Base-by-base conservation (phyloP, 2,797 vertebrate species). In the Spinibarbus caldwelli region DNA sequence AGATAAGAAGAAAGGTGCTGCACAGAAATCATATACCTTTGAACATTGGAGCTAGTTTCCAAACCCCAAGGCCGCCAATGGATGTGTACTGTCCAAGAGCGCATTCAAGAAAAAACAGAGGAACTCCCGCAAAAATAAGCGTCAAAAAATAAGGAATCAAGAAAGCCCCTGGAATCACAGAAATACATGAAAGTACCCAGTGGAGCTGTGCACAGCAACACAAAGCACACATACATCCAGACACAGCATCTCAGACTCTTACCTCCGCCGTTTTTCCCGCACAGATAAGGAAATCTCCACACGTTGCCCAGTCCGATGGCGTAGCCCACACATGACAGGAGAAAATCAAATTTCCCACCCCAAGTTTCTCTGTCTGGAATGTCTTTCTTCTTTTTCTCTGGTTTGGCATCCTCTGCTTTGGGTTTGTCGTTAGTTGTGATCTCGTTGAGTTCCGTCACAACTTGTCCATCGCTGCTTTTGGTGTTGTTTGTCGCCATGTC, bases 131-230 rank as follows among this genome's bases (percentile, higher is more conserved):
- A 92, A 99, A 99, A 95, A 99, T 96, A 87, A 99, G 96, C 15
- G 98, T 99, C 94, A 99, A 95, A 94, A 99, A 99, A 95, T 99
- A 99, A 2, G 98, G 98, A 83, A 99, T 99, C 93, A 99, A 94
- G 93, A 99, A 99, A 89, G 98, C 98, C 80, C 98, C 98, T 99
- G 92, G 29, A 84, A 43, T 47, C 31, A 88, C 9, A 88, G 14
- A 85, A 71, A 71, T 15, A 70, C n/a, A 80, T 49, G 47, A 76
- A 81, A 84, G 77, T n/a, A 47, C 34, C 9, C 10, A 47, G 54
- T 45, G 64, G 57, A 38, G 70, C 70, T 45, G 26, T n/a, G 14
- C 59, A 77, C 19, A 78, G 8, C 19, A 26, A 83, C 64, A 86
- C 67, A 54, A 31, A 83, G 31, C 68, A 82, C 80, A 52, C 36